A percentile compares a stretch with the other conserved stretches of the same genome.
Evolutionary conservation across 1,140 invertebrate species (phyloP).

Genomic region (Tetramorium simillimum): DNA sequence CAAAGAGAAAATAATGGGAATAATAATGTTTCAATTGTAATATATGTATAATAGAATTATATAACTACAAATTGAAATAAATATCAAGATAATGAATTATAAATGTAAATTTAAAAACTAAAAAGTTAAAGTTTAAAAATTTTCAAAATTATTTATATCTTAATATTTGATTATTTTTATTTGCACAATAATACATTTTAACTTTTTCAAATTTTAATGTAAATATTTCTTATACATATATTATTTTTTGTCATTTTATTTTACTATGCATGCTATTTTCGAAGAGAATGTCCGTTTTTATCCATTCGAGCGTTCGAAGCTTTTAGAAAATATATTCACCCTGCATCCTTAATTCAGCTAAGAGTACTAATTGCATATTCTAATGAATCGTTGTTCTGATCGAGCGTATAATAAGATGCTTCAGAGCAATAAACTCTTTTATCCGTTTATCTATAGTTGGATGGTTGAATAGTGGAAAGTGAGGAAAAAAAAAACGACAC

Average conservation of each 20-base stretch:
- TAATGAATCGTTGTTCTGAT: neutral
- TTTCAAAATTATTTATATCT: neutral
- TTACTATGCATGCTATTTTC: neutral
- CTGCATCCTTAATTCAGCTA: neutral
- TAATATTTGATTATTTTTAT: neutral
- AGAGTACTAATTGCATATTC: neutral
- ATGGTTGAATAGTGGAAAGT: slow-evolving; percentile 44
- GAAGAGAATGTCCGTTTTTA: neutral
- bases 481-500: neutral
- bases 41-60: neutral
- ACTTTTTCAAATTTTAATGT: neutral
- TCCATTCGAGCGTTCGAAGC: neutral
- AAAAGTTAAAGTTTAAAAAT: neutral
- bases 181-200: neutral
- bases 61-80: neutral
- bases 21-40: neutral
- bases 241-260: neutral
- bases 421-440: neutral
- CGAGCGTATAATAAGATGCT: neutral
- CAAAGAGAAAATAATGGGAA: neutral
- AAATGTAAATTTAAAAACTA: neutral
- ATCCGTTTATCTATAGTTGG: neutral
- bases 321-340: neutral
- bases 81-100: neutral
- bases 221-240: neutral